Evolutionary conservation across 1,140 invertebrate species (phyloP).

Genomic region (Drosophila eugracilis): DNA sequence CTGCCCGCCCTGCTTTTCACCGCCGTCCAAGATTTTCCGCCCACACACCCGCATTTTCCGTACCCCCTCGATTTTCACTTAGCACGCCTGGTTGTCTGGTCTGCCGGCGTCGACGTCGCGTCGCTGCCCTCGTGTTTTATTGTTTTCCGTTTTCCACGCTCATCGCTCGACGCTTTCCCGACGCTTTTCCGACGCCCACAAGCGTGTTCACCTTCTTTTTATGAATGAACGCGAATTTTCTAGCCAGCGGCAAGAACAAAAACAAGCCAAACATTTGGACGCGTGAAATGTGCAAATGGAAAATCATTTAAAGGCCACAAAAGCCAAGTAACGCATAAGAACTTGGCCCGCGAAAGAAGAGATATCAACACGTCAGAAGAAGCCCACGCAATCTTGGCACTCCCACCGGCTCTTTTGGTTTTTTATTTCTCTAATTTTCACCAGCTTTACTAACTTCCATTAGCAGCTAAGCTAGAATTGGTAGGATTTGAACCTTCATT

Average conservation of each 20-base stretch:
- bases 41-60: conserved; percentile 5
- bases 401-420: conserved; percentile 2
- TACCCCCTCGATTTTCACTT: conserved; percentile 36
- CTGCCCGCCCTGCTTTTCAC: neutral
- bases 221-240: conserved; percentile 75
- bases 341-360: conserved; percentile 28
- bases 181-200: conserved; percentile 39
- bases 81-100: conserved; percentile 74
- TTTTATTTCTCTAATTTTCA: neutral
- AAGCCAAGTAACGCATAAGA: conserved; percentile 27
- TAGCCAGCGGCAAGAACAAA: conserved; percentile 56
- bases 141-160: conserved; percentile 72
- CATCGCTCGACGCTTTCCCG: conserved; percentile 28
- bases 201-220: conserved; percentile 69
- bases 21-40: neutral
- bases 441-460: neutral
- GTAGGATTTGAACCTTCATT: no score
- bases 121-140: conserved; percentile 60
- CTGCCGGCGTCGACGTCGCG: conserved; percentile 34
- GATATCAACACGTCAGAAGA: conserved; percentile 17
- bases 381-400: conserved; percentile 7
- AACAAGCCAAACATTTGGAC: conserved; percentile 49
- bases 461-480: conserved; percentile 9
- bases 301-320: conserved; percentile 72
- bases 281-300: conserved; percentile 78